These are phyloP conservation scores for Brachystomella parvula DNA, from an alignment of 1,140 invertebrate species.

Conservation along the genomic window DNA sequence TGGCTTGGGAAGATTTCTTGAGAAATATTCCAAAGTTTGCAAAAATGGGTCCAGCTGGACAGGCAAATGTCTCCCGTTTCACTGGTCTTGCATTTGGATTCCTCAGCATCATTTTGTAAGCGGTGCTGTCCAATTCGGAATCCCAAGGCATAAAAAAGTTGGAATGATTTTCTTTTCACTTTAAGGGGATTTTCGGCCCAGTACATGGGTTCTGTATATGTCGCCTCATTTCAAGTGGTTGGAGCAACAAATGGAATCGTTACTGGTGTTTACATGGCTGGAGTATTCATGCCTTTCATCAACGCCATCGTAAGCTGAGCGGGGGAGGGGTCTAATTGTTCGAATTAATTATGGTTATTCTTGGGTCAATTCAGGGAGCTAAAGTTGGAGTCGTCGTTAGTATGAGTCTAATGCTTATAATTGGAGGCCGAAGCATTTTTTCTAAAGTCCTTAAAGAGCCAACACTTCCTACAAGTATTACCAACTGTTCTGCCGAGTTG, in stretches of 20 bases:
- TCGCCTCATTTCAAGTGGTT: constrained; percentile 44
- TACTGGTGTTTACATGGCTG: constrained; percentile 28
- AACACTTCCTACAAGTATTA: constrained; percentile 21
- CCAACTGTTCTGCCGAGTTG: neutral
- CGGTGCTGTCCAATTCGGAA: neutral
- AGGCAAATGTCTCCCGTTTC: constrained; percentile 28
- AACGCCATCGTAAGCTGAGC: constrained; percentile 30
- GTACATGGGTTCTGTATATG: constrained; percentile 37
- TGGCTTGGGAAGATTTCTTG: constrained; percentile 46
- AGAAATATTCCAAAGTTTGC: constrained; percentile 38
- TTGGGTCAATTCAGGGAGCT: constrained; percentile 23
- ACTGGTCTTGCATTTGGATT: constrained; percentile 1
- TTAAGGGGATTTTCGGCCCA: constrained; percentile 32
- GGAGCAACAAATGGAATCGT: constrained; percentile 38
- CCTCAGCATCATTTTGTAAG: constrained; percentile 1
- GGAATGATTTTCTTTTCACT: constrained; percentile 31
- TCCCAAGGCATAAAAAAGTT: constrained; percentile 25
- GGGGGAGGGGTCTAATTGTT: neutral
- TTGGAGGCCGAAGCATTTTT: constrained; percentile 19
- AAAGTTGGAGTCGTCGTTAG: constrained; percentile 28
- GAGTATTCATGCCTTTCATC: constrained; percentile 33
- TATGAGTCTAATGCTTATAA: constrained; percentile 15
- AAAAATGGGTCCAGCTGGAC: constrained; percentile 40
- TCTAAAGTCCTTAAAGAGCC: neutral
- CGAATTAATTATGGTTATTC: neutral